Base-by-base conservation (phyloP, 1,140 invertebrate genomes). In the Eriosoma lanigerum region DNA sequence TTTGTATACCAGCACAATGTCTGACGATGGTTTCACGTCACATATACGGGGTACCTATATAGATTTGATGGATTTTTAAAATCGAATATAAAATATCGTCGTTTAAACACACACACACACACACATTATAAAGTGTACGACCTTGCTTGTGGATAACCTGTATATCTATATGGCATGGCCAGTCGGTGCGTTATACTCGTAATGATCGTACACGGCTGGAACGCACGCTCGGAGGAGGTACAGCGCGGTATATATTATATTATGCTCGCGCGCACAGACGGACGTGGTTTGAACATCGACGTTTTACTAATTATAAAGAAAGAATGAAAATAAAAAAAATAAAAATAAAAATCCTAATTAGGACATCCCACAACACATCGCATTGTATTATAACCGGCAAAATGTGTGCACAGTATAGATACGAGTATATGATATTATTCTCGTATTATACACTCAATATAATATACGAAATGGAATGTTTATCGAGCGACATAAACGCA, bases 331-430 rank as follows among this genome's bases (percentile, higher is more conserved):
- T 8, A 38, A 38, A 38, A 4, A 38, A 38, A 38, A 62, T n/a
- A n/a, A n/a, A n/a, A n/a, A n/a, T n/a, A 62, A 17, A 76, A 78
- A 78, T 78, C 75, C 75, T 78, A 78, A 78, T 78, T 78, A 78
- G 75, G 75, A 78, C 75, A 62, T 60, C 54, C 75, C 75, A 60
- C 56, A 26, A 50, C 66, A 15, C 24, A 70, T 66, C 4, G n/a
- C 19, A 62, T 32, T 66, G 24, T 9, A 4, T 13, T 48, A 24
- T 24, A 9, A n/a, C 46, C 66, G 21, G 66, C 66, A n/a, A 68
- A 68, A 68, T 48, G 38, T 48, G 64, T 17, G 15, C 26, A 13
- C 10, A 21, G 58, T 60, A 19, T 44, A 10, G 19, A 6, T 66
- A 19, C n/a, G 8, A 5, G 9, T 38, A 29, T n/a, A n/a, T n/a